Conservation (phyloP, 1,140 invertebrate genomes). For the Mamestra configurata region DNA sequence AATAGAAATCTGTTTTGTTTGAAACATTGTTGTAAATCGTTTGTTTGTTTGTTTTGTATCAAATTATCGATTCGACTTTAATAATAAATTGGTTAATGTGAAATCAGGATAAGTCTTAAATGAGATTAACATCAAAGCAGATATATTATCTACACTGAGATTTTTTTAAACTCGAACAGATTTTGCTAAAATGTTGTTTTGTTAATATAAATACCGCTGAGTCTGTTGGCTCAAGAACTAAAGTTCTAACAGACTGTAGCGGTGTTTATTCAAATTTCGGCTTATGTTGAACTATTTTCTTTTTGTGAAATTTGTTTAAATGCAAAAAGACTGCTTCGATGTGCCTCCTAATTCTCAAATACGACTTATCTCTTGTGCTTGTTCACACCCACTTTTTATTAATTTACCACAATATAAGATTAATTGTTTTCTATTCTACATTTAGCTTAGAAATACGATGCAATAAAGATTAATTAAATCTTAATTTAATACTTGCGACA, state of each 20-base stretch:
- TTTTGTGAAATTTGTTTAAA: slow-evolving; percentile 40
- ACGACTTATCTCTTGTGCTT: slow-evolving; percentile 69
- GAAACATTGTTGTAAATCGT: too few relatives aligned
- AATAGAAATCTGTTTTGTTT: too few relatives aligned
- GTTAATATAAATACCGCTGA: slow-evolving; percentile 77
- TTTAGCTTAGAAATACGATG: slow-evolving; percentile 19
- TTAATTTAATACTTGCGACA: slow-evolving; percentile 34
- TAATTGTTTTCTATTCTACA: slow-evolving; percentile 31
- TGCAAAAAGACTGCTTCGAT: slow-evolving; percentile 66
- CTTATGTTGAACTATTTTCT: slow-evolving; percentile 18
- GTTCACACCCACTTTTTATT: slow-evolving; percentile 70
- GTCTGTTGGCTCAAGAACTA: slow-evolving; percentile 86
- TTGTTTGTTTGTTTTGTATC: too few relatives aligned
- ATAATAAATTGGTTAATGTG: neutral
- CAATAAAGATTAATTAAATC: slow-evolving; percentile 31
- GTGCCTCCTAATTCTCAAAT: slow-evolving; percentile 76
- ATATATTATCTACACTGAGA: slow-evolving; percentile 21
- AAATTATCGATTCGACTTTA: too few relatives aligned
- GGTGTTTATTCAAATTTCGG: slow-evolving; percentile 73
- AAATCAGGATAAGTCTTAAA: slow-evolving; percentile 48
- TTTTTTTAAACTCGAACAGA: neutral
- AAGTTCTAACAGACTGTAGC: slow-evolving; percentile 81
- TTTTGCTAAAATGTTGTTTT: neutral
- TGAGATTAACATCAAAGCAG: slow-evolving; percentile 74
- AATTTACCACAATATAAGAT: slow-evolving; percentile 48